A percentile compares a stretch with the other conserved stretches of the same genome.
Conservation (phyloP, 1,140 invertebrate genomes). For the Gonatopus flavifemur region DNA sequence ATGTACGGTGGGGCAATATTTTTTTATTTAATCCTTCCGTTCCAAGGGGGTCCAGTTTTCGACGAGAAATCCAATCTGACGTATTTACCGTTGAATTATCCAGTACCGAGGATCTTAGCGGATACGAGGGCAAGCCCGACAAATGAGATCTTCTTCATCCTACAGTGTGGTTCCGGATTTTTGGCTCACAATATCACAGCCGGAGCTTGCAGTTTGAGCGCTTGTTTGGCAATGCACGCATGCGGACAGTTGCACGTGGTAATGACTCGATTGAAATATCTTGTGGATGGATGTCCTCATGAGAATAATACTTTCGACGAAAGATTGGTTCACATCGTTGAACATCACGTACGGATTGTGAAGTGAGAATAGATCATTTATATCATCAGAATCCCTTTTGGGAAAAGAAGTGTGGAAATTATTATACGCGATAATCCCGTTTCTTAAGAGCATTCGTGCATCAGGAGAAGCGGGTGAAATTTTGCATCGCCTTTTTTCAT, state of each 20-base stretch:
- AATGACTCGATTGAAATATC: constrained; percentile 21
- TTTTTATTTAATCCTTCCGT: constrained; percentile 18
- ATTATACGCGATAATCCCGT: no score
- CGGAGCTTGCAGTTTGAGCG: constrained; percentile 28
- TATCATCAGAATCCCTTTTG: no score
- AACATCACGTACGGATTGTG: constrained; percentile 33
- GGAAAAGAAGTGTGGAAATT: no score
- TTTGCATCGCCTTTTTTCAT: no score
- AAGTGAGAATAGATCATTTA: no score
- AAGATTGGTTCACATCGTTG: constrained; percentile 32
- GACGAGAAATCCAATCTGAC: constrained; percentile 7
- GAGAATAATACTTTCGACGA: constrained; percentile 10
- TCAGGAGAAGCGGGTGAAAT: no score
- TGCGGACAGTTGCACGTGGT: constrained; percentile 39
- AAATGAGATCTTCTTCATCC: constrained; percentile 27
- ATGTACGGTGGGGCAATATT: constrained; percentile 19
- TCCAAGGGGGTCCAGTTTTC: neutral
- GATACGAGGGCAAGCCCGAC: constrained; percentile 24
- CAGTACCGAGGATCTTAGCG: constrained; percentile 23
- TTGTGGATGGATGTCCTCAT: constrained; percentile 15
- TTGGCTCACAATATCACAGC: constrained; percentile 27
- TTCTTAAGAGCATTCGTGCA: no score
- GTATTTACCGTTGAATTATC: constrained; percentile 25
- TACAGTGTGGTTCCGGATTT: constrained; percentile 25
- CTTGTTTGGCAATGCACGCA: constrained; percentile 36